phyloP scores from a whole-genome alignment of 2,113 vertebrate species.

The Sardina pilchardus region DNA sequence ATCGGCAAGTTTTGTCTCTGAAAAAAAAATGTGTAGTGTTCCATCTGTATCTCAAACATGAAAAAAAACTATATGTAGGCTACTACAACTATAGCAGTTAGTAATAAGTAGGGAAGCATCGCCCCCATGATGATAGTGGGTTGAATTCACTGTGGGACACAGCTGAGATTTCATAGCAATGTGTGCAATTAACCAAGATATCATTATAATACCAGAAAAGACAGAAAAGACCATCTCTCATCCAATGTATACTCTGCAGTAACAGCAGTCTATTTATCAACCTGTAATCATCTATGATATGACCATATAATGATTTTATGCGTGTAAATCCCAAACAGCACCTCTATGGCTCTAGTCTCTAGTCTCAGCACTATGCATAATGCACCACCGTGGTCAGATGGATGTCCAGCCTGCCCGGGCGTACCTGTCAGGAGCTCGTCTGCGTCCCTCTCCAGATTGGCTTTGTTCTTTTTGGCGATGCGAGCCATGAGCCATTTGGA shows the following conservation, averaged over 20 bases:
- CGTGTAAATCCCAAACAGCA: too few species aligned
- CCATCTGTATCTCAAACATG: background rate
- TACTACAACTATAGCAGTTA: background rate
- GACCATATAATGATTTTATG: too few species aligned
- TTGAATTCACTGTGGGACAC: background rate
- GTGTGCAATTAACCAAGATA: too few species aligned
- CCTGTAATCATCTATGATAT: too few species aligned
- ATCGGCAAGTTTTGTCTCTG: background rate
- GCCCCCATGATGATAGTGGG: background rate
- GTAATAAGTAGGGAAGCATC: background rate
- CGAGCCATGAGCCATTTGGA: constrained; percentile 86
- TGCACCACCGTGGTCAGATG: background rate
- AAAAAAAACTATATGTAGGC: background rate
- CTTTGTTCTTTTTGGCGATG: constrained; percentile 82
- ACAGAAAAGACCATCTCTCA: background rate
- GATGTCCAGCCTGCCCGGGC: constrained; percentile 28
- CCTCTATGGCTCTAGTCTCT: background rate
- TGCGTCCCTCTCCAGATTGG: constrained; percentile 73
- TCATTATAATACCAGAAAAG: too few species aligned
- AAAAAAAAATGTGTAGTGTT: background rate
- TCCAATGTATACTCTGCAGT: background rate
- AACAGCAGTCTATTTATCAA: background rate
- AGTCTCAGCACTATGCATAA: background rate
- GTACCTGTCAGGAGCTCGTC: constrained; percentile 86
- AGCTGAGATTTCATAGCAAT: too few species aligned